phyloP scores from a whole-genome alignment of 2,888 invertebrate genomes.

The Tromatobia lineatoria region DNA sequence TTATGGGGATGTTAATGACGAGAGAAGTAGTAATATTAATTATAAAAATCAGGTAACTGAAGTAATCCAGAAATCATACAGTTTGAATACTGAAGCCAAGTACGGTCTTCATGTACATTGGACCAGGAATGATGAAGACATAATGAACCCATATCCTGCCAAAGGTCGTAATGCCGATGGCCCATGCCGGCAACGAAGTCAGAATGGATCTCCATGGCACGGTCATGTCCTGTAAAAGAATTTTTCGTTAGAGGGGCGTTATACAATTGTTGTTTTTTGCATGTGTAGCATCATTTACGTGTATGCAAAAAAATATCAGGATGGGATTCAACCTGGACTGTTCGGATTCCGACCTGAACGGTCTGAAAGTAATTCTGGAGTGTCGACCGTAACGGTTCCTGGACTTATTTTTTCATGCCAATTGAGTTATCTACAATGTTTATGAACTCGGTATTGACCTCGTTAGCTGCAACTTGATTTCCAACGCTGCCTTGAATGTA shows the following conservation, averaged over 20 bases:
- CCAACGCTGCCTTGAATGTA: constrained; percentile 89
- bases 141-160: constrained; percentile 92
- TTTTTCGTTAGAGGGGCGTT: neutral
- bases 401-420: too few species aligned
- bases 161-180: constrained; percentile 91
- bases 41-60: constrained; percentile 1
- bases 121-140: constrained; percentile 90
- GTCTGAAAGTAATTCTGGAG: too few species aligned
- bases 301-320: neutral
- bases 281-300: neutral
- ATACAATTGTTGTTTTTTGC: neutral
- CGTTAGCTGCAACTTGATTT: constrained; percentile 86
- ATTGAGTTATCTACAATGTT: neutral
- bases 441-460: constrained; percentile 79
- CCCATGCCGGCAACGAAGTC: constrained; percentile 89
- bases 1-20: neutral
- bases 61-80: constrained; percentile 79
- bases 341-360: too few species aligned
- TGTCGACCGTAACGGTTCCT: too few species aligned
- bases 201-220: constrained; percentile 90
- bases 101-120: constrained; percentile 90
- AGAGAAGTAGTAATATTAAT: neutral
- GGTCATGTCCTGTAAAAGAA: constrained; percentile 81
- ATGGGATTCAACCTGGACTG: too few species aligned
- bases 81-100: constrained; percentile 90